Evolutionary conservation across 2,888 invertebrate species (phyloP).

Genomic region (Cetonia aurata): DNA sequence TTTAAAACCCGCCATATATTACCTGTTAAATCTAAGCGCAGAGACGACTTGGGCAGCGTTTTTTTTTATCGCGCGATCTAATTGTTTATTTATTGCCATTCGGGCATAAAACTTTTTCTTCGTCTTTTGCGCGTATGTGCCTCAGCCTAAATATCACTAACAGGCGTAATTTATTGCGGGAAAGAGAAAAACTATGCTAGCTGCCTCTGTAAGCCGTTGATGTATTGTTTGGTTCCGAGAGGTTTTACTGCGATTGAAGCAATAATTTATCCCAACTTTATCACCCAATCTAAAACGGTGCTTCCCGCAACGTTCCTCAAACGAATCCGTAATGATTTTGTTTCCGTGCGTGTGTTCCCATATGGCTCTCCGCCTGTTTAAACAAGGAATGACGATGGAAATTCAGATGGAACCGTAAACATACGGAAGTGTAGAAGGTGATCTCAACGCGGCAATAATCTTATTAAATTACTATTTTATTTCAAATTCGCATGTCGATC

Average conservation of each 20-base stretch:
- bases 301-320: too few relatives aligned
- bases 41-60: neutral
- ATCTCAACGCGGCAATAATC: too few relatives aligned
- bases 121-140: neutral
- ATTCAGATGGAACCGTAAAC: too few relatives aligned
- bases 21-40: constrained; percentile 41
- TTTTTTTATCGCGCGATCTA: constrained; percentile 39
- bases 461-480: too few relatives aligned
- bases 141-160: constrained; percentile 40
- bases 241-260: constrained; percentile 39
- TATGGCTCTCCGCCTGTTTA: too few relatives aligned
- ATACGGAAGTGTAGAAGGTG: too few relatives aligned
- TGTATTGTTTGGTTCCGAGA: constrained; percentile 41
- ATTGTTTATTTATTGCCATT: constrained; percentile 46
- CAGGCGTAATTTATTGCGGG: constrained; percentile 42
- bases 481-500: too few relatives aligned
- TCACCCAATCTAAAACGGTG: neutral
- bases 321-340: too few relatives aligned
- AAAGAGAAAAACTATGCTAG: constrained; percentile 32
- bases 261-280: constrained; percentile 42
- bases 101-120: constrained; percentile 37
- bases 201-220: too few relatives aligned
- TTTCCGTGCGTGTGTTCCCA: too few relatives aligned
- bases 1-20: constrained; percentile 41
- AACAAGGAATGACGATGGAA: too few relatives aligned